Conservation (phyloP, 1,140 invertebrate species). For the Octopus bimaculoides region DNA sequence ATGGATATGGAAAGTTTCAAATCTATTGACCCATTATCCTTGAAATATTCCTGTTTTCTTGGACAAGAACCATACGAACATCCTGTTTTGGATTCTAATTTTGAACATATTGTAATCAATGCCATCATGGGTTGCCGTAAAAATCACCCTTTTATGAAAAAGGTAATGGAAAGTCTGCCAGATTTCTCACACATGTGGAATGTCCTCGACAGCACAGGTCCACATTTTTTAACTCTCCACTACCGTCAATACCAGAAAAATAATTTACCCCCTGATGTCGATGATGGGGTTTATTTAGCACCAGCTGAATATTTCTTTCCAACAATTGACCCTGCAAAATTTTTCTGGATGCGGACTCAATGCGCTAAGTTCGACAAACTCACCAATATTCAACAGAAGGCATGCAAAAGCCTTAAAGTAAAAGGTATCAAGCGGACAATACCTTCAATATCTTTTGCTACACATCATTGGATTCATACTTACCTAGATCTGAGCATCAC, state of each 20-base stretch:
- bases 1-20: slow-evolving; percentile 50
- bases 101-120: slow-evolving; percentile 49
- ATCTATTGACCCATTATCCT: slow-evolving; percentile 38
- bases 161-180: slow-evolving; percentile 41
- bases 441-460: slow-evolving; percentile 39
- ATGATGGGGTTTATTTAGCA: slow-evolving; percentile 33
- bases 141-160: slow-evolving; percentile 50
- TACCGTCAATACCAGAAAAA: slow-evolving; percentile 37
- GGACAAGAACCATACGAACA: slow-evolving; percentile 53
- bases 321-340: slow-evolving; percentile 45
- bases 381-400: slow-evolving; percentile 33
- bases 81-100: slow-evolving; percentile 46
- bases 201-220: slow-evolving; percentile 50
- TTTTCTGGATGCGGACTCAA: slow-evolving; percentile 34
- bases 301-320: slow-evolving; percentile 51
- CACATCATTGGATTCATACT: slow-evolving; percentile 53
- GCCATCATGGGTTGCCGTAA: slow-evolving; percentile 48
- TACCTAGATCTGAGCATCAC: slow-evolving; percentile 40
- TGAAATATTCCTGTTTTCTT: slow-evolving; percentile 47
- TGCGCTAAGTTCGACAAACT: slow-evolving; percentile 37
- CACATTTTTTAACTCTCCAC: slow-evolving; percentile 45
- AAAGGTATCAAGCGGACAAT: slow-evolving; percentile 33
- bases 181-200: slow-evolving; percentile 48
- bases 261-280: slow-evolving; percentile 17
- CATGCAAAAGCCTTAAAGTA: slow-evolving; percentile 42